Conservation (phyloP, 2,797 vertebrate species). For the Ceryle rudis region DNA sequence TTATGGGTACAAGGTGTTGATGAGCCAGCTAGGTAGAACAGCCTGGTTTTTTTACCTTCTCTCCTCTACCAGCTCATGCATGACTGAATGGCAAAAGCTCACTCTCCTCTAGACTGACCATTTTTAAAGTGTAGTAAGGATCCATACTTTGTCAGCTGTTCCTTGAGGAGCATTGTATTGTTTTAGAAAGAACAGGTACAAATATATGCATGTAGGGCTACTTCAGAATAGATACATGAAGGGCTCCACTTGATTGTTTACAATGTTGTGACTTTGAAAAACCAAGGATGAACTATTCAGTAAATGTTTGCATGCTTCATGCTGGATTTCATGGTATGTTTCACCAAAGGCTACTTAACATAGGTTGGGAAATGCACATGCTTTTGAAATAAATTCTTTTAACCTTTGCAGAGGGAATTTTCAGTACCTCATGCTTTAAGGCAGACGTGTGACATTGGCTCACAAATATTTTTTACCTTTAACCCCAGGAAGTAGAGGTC, state of each 20-base stretch:
- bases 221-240: background rate
- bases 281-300: background rate
- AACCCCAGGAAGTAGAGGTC: background rate
- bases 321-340: background rate
- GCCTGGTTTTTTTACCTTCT: background rate
- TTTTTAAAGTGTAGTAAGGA: background rate
- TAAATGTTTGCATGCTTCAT: background rate
- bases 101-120: background rate
- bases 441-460: background rate
- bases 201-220: background rate
- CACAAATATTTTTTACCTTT: accelerated
- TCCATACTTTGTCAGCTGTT: background rate
- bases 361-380: background rate
- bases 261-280: background rate
- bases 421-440: background rate
- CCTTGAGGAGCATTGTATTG: background rate
- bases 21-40: background rate
- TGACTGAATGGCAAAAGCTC: background rate
- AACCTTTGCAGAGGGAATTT: background rate
- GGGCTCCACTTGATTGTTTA: background rate
- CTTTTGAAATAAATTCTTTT: background rate
- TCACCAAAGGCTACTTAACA: background rate
- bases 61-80: background rate
- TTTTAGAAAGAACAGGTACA: background rate
- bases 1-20: background rate